Evolutionary conservation across 2,888 invertebrate genomes (phyloP).

Genomic region (Parnassius smintheus): DNA sequence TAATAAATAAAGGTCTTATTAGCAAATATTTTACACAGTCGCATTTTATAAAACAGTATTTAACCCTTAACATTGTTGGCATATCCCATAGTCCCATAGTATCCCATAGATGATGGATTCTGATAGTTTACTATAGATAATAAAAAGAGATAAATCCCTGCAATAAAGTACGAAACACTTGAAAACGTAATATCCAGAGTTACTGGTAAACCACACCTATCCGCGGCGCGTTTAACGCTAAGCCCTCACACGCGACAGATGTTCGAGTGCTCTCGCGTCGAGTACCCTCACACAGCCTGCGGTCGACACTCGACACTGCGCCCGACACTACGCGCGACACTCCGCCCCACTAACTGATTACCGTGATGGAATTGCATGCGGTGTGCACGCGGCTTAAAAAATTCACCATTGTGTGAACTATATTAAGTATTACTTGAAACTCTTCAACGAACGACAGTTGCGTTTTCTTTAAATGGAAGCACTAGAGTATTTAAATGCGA

Average conservation of each 20-base stretch:
- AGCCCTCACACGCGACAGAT: slow-evolving; percentile 56
- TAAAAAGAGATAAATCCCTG: background rate
- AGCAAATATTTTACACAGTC: too few relatives aligned
- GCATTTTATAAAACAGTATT: too few relatives aligned
- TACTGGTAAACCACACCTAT: slow-evolving; percentile 9
- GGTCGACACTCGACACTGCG: slow-evolving; percentile 45
- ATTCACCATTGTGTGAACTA: slow-evolving; percentile 19
- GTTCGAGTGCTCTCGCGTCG: slow-evolving; percentile 57
- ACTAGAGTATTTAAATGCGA: slow-evolving; percentile 11
- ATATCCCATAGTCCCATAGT: too few relatives aligned
- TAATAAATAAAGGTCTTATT: too few relatives aligned
- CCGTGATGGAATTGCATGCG: slow-evolving; percentile 20
- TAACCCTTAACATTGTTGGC: too few relatives aligned
- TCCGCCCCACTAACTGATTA: slow-evolving; percentile 27
- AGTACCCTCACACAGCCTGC: slow-evolving; percentile 54
- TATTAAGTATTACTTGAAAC: slow-evolving; percentile 19
- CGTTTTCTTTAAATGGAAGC: slow-evolving; percentile 21
- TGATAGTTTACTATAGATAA: background rate
- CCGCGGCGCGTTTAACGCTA: slow-evolving; percentile 29
- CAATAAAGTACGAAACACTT: slow-evolving; percentile 17
- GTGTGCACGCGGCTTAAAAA: slow-evolving; percentile 24
- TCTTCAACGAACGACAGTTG: slow-evolving; percentile 13
- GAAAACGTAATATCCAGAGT: slow-evolving; percentile 10
- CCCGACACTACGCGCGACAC: slow-evolving; percentile 25
- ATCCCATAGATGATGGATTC: too few relatives aligned